Evolutionary conservation across 2,888 invertebrate genomes (phyloP).

Genomic region (Rhamnusium bicolor): DNA sequence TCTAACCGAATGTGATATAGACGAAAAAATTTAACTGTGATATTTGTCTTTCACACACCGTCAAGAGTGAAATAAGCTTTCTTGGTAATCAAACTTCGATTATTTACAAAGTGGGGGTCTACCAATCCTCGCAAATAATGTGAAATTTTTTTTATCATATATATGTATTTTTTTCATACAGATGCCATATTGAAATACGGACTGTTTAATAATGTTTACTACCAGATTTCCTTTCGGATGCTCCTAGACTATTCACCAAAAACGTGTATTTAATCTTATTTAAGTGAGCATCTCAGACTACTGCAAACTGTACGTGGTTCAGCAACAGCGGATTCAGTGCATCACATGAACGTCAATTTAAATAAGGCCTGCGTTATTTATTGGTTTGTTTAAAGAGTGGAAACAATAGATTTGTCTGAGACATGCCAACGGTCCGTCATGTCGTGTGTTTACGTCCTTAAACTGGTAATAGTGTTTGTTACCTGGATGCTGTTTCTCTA

Average conservation of each 20-base stretch:
- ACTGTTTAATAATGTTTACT: no score
- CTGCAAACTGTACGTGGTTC: constrained; percentile 28
- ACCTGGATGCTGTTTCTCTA: constrained; percentile 22
- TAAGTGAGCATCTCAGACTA: background rate
- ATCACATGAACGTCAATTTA: constrained; percentile 66
- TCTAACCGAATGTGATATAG: no score
- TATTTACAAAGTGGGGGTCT: no score
- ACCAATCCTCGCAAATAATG: no score
- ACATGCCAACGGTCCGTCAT: constrained; percentile 66
- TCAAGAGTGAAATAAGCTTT: no score
- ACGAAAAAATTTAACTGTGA: no score
- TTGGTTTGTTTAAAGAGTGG: constrained; percentile 64
- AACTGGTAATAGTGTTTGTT: constrained; percentile 45
- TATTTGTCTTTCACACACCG: no score
- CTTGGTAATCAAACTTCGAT: no score
- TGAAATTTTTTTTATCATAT: no score
- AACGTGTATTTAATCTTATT: background rate
- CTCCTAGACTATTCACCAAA: background rate
- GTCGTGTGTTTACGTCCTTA: constrained; percentile 53
- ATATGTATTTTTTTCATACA: no score
- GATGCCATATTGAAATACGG: no score
- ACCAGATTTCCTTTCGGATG: no score
- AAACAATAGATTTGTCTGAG: constrained; percentile 70
- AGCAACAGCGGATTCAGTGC: constrained; percentile 44
- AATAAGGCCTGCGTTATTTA: constrained; percentile 68